A percentile compares a stretch with the other conserved stretches of the same genome.
Conservation (phyloP, 2,888 invertebrate genomes). For the Drosophila kuntzei region DNA sequence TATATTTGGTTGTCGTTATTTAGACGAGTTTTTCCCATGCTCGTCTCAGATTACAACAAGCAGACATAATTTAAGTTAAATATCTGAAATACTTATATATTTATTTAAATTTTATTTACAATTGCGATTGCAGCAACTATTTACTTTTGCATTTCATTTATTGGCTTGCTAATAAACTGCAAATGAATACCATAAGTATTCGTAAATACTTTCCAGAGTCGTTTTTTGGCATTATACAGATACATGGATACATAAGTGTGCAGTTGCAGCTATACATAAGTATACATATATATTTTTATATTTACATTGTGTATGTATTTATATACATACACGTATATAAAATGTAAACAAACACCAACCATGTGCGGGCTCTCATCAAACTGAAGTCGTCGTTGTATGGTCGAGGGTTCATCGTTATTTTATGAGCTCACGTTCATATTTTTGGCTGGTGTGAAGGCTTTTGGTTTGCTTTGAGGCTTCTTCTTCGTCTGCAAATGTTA, state of each 20-base stretch:
- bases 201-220: conserved; percentile 32
- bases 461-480: conserved; percentile 13
- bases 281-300: conserved; percentile 5
- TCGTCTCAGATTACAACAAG: conserved; percentile 16
- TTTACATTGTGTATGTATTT: conserved; percentile 5
- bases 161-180: conserved; percentile 11
- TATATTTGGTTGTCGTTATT: conserved; percentile 5
- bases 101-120: conserved; percentile 26
- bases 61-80: conserved; percentile 2
- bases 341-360: conserved; percentile 70
- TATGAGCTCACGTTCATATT: conserved; percentile 24
- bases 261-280: background rate
- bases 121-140: conserved; percentile 30
- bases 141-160: conserved; percentile 33
- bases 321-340: conserved; percentile 10
- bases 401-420: conserved; percentile 21
- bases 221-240: conserved; percentile 16
- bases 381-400: conserved; percentile 14
- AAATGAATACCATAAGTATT: conserved; percentile 28
- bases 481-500: conserved; percentile 42
- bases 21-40: conserved; percentile 11
- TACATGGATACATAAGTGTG: conserved; percentile 3
- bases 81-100: conserved; percentile 13
- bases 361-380: conserved; percentile 31
- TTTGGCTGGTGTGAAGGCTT: conserved; percentile 20